Base-by-base conservation (phyloP, 2,113 vertebrate genomes). In the Beaufortia kweichowensis region DNA sequence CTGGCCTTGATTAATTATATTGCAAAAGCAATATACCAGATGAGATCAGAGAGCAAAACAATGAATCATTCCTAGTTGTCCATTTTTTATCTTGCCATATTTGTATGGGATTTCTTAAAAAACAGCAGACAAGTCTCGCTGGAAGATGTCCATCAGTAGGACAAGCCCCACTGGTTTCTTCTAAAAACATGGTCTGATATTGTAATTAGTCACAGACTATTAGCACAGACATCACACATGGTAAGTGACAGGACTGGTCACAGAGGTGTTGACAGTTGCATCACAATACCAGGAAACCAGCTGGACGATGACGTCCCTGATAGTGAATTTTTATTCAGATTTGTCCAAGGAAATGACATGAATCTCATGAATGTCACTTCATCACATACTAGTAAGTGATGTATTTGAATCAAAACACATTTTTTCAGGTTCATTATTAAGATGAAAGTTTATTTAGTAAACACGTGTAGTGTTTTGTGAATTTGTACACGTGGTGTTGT, bases 121-220 rank as follows among this genome's bases (percentile, higher is more conserved):
- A 64, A 71, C 69, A 77, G 57, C 75, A 59, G 48, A 50, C 24
- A 12, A 24, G 29, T 65, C 28, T 75, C 12, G 4, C 17, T 63
- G 76, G 70, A 55, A 50, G 28, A 59, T 26, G 14, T 46, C 33
- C 56, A 68, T 26, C 46, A 50, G 53, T 43, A 53, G 53, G 31
- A 79, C 26, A 62, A 68, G 56, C 21, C 62, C 56, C 29, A 57
- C 72, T 70, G 64, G 17, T 33, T 72, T 56, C 33, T 80, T 82
- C 48, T 35, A 3, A 61, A 76, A 79, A 67, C 28, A 41, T 26
- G 26, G 24, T 59, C 69, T 71, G 75, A 78, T 50, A 59, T 73
- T 75, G 19, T 56, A 48, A 84, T 78, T 75, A 63, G 3, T 19
- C 26, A 35, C 41, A 56, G 35, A 33, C 39, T 29, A 7, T 26